Evolutionary conservation across 2,888 invertebrate genomes (phyloP).

Genomic region (Rhodophaea formosa): DNA sequence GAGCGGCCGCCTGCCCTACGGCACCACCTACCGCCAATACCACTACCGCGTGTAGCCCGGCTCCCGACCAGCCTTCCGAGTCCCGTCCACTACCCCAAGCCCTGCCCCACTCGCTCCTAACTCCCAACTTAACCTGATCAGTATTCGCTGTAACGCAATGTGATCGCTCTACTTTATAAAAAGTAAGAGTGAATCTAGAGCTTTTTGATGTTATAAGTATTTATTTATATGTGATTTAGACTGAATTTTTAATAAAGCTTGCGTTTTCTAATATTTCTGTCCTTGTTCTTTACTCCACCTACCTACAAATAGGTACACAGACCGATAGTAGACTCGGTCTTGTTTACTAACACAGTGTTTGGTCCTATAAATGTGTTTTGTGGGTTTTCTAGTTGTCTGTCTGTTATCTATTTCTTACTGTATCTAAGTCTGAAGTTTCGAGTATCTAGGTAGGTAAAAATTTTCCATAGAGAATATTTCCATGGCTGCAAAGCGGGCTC

Average conservation of each 20-base stretch:
- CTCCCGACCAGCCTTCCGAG: constrained; percentile 42
- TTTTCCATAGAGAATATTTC: no score
- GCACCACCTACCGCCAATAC: constrained; percentile 91
- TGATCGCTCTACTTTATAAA: constrained; percentile 71
- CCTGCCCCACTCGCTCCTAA: constrained; percentile 32
- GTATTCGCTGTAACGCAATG: constrained; percentile 72
- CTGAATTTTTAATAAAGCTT: constrained; percentile 80
- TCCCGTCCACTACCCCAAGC: constrained; percentile 25
- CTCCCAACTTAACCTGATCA: constrained; percentile 57
- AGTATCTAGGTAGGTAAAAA: constrained; percentile 11
- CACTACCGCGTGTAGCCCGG: constrained; percentile 90
- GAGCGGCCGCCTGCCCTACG: constrained; percentile 90
- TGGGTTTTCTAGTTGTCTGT: constrained; percentile 19
- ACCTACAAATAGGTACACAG: constrained; percentile 35
- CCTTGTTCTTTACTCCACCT: constrained; percentile 54
- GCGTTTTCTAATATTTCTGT: constrained; percentile 66
- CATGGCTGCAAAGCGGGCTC: constrained; percentile 11
- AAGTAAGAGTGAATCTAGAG: constrained; percentile 65
- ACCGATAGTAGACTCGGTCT: constrained; percentile 69
- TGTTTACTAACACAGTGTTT: constrained; percentile 53
- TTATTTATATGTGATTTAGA: constrained; percentile 68
- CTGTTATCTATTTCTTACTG: constrained; percentile 14
- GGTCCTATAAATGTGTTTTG: constrained; percentile 20
- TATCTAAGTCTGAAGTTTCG: constrained; percentile 12
- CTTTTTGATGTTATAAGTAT: constrained; percentile 58